Evolutionary conservation across 1,140 invertebrate genomes (phyloP).

Genomic region (Gryon sp.): DNA sequence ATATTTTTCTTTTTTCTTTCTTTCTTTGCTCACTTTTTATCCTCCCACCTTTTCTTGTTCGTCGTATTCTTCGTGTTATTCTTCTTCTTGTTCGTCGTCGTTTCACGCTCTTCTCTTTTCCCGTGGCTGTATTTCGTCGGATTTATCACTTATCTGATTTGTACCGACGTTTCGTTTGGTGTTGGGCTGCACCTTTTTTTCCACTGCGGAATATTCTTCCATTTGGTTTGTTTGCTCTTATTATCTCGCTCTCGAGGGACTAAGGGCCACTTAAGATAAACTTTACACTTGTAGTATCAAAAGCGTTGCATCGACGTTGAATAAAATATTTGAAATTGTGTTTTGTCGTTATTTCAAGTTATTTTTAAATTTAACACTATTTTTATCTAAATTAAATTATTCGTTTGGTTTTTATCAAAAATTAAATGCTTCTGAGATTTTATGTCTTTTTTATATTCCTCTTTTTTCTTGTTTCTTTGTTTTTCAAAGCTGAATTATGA

Average conservation of each 20-base stretch:
- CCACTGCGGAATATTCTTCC: slow-evolving; percentile 27
- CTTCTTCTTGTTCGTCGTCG: neutral
- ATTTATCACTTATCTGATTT: slow-evolving; percentile 61
- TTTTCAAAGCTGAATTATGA: too few species aligned
- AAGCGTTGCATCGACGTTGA: neutral
- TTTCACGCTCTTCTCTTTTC: neutral
- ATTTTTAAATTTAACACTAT: neutral
- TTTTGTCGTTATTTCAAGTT: neutral
- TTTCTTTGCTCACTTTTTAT: neutral
- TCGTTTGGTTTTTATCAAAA: too few species aligned
- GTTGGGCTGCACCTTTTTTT: slow-evolving; percentile 48
- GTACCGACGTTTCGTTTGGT: slow-evolving; percentile 50
- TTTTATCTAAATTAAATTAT: too few species aligned
- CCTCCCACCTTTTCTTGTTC: too few species aligned
- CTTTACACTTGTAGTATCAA: slow-evolving; percentile 52
- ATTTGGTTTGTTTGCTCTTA: slow-evolving; percentile 34
- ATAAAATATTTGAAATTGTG: slow-evolving; percentile 7
- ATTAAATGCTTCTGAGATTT: too few species aligned
- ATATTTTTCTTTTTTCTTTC: neutral
- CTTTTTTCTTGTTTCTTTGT: too few species aligned
- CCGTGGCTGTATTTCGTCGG: slow-evolving; percentile 17
- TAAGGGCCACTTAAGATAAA: slow-evolving; percentile 56
- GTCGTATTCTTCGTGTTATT: too few species aligned
- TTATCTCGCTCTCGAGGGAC: slow-evolving; percentile 4
- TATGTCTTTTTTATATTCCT: neutral